Evolutionary conservation across 2,113 vertebrate species (phyloP).

Genomic region (Percopsis transmontana): DNA sequence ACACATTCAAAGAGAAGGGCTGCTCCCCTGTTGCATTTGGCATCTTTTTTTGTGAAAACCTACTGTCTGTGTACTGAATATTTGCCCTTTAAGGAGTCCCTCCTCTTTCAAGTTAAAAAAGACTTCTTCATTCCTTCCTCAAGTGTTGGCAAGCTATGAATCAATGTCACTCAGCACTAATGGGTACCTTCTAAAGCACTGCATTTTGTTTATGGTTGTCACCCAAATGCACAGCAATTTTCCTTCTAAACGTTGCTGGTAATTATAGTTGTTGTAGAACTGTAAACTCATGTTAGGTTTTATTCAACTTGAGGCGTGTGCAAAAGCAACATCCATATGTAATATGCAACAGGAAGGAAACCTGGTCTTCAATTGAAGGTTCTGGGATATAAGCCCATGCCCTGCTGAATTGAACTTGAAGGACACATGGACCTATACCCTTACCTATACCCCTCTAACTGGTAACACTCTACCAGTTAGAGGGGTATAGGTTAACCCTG

Average conservation of each 20-base stretch:
- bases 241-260: not conserved
- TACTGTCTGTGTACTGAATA: conserved; percentile 57
- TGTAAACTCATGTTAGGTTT: not conserved
- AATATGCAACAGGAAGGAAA: not conserved
- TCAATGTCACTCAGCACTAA: conserved; percentile 16
- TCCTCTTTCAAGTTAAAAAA: conserved; percentile 59
- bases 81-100: conserved; percentile 51
- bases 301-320: not conserved
- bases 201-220: conserved; percentile 26
- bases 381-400: too few species aligned
- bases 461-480: not conserved
- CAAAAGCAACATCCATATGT: not conserved
- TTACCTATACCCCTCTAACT: too few species aligned
- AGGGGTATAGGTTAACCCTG: not conserved
- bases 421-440: too few species aligned
- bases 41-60: conserved; percentile 52
- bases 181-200: conserved; percentile 17
- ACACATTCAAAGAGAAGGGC: conserved; percentile 39
- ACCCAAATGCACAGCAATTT: conserved; percentile 17
- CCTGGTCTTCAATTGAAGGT: not conserved
- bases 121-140: conserved; percentile 45
- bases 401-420: too few species aligned
- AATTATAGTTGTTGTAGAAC: conserved; percentile 10
- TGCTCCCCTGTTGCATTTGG: conserved; percentile 63
- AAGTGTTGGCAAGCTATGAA: conserved; percentile 50